Conservation (phyloP, 1,140 invertebrate species). For the Trachymyrmex septentrionalis region DNA sequence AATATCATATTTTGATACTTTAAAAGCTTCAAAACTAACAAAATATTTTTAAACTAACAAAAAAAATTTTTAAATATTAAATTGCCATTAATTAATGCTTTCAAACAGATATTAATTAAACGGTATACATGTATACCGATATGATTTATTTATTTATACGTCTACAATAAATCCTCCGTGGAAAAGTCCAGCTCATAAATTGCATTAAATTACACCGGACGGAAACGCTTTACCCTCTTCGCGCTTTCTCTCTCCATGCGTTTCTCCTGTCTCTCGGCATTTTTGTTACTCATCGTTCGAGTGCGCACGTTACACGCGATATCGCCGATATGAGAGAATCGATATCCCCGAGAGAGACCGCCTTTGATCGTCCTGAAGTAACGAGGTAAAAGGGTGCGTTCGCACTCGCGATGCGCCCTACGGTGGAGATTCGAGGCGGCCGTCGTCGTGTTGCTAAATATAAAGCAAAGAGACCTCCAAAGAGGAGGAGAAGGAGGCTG, state of each 20-base stretch:
- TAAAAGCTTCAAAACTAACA: too few relatives aligned
- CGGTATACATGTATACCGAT: not conserved
- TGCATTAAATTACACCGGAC: slow-evolving; percentile 43
- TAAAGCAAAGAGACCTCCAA: slow-evolving; percentile 77
- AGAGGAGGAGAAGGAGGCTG: slow-evolving; percentile 59
- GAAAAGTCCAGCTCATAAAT: slow-evolving; percentile 37
- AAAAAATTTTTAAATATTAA: not conserved
- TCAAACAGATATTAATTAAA: slow-evolving; percentile 3
- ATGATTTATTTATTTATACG: not conserved
- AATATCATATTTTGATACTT: not conserved
- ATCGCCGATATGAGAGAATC: slow-evolving; percentile 54
- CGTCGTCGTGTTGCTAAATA: slow-evolving; percentile 79
- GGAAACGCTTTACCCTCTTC: slow-evolving; percentile 36
- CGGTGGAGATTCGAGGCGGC: slow-evolving; percentile 69
- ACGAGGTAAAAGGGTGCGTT: slow-evolving; percentile 68
- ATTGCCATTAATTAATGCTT: not conserved
- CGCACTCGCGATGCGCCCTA: slow-evolving; percentile 57
- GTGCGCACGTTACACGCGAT: slow-evolving; percentile 41
- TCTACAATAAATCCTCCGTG: slow-evolving; percentile 19
- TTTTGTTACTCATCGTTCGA: slow-evolving; percentile 42
- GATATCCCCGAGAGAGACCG: slow-evolving; percentile 58
- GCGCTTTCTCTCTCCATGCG: slow-evolving; percentile 2
- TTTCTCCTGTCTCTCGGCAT: slow-evolving; percentile 17
- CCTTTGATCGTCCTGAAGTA: slow-evolving; percentile 61
- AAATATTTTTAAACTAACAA: too few relatives aligned